A percentile compares a stretch with the other conserved stretches of the same genome.
phyloP scores from a whole-genome alignment of 1,140 invertebrate genomes.

The Ctenoplectra terminalis region DNA sequence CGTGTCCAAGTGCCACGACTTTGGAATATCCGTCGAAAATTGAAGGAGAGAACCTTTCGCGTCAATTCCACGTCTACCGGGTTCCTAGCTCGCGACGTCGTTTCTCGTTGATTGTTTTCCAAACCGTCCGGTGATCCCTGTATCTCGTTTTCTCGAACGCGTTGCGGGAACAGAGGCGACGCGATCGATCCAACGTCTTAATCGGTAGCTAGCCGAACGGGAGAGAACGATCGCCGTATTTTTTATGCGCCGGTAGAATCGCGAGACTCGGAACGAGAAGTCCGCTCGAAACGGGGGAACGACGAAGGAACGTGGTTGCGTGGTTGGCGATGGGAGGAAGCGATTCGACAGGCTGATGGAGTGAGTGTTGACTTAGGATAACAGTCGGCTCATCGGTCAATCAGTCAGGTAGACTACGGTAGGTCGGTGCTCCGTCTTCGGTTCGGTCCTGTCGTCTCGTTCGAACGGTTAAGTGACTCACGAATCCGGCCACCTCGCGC shows the following conservation, averaged over 20 bases:
- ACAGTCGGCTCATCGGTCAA: conserved; percentile 83
- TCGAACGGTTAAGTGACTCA: conserved; percentile 78
- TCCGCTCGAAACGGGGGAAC: not conserved
- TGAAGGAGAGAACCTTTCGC: too few relatives aligned
- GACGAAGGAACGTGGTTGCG: conserved; percentile 33
- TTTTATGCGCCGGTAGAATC: conserved; percentile 36
- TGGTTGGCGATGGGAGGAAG: conserved; percentile 42
- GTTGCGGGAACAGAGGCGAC: not conserved
- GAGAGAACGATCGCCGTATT: not conserved
- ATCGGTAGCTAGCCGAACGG: not conserved
- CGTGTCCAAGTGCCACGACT: conserved; percentile 59
- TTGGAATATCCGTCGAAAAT: conserved; percentile 57
- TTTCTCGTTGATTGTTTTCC: too few relatives aligned
- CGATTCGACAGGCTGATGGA: conserved; percentile 79
- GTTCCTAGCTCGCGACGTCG: too few relatives aligned
- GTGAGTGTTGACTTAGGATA: conserved; percentile 84
- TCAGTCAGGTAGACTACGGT: conserved; percentile 80
- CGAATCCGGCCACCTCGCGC: conserved; percentile 75
- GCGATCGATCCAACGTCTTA: conserved; percentile 17
- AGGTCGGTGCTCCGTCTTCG: conserved; percentile 78
- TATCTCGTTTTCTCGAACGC: too few relatives aligned
- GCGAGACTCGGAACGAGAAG: not conserved
- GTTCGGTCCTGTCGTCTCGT: conserved; percentile 69
- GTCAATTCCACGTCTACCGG: too few relatives aligned
- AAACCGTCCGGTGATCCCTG: too few relatives aligned